phyloP scores from a whole-genome alignment of 2,888 invertebrate genomes.

The Augochlorella aurata region DNA sequence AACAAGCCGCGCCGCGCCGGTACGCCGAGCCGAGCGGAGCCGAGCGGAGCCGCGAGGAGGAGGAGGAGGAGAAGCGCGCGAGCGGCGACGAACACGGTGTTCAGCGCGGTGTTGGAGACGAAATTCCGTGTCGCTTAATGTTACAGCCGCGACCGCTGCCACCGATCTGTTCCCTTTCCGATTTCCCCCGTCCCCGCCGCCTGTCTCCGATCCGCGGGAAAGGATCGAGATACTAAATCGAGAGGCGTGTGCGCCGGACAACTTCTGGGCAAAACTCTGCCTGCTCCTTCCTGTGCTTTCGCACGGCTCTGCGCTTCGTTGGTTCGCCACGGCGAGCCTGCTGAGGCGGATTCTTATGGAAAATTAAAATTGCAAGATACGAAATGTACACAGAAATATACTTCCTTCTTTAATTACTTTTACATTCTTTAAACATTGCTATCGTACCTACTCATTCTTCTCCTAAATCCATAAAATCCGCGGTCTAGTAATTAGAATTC shows the following conservation, averaged over 20 bases:
- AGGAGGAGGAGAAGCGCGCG: conserved; percentile 51
- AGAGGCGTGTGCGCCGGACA: neutral
- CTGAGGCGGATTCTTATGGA: no score
- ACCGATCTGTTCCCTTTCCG: neutral
- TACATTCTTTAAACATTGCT: no score
- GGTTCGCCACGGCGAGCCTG: no score
- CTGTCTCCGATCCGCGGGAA: neutral
- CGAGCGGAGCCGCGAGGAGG: conserved; percentile 18
- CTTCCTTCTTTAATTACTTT: no score
- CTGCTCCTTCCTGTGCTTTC: neutral
- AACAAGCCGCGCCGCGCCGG: no score
- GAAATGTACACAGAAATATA: no score
- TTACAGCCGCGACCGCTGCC: conserved; percentile 29
- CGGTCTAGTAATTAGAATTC: no score
- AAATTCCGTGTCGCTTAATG: conserved; percentile 52
- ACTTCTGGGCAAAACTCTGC: neutral
- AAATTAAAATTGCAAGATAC: no score
- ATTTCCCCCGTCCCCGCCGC: neutral
- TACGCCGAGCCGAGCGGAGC: neutral
- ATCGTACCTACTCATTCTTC: no score
- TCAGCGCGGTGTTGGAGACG: conserved; percentile 29
- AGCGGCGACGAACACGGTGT: conserved; percentile 21
- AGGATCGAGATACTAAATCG: conserved; percentile 36
- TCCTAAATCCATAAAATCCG: no score
- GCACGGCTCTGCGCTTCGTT: no score